Evolutionary conservation across 2,888 invertebrate species (phyloP).

Genomic region (Neelides folsomi): DNA sequence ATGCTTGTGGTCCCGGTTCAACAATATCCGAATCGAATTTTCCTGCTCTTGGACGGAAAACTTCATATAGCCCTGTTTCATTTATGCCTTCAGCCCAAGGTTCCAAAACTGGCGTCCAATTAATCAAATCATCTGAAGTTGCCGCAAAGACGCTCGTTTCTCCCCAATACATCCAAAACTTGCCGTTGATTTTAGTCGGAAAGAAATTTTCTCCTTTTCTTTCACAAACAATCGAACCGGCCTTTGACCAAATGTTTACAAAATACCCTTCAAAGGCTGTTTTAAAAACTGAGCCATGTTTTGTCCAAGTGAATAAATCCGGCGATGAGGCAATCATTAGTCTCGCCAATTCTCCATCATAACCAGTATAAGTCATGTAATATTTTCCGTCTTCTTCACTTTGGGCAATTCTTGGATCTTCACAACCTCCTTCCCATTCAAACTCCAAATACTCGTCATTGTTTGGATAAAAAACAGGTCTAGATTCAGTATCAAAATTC

Average conservation of each 20-base stretch:
- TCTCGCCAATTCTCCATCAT: no score
- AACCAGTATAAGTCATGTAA: no score
- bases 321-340: no score
- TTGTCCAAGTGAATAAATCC: no score
- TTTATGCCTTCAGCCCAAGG: constrained; percentile 5
- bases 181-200: constrained; percentile 16
- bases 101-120: constrained; percentile 19
- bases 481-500: no score
- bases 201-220: constrained; percentile 8
- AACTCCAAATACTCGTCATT: not conserved
- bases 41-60: constrained; percentile 12
- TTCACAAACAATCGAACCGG: constrained; percentile 15
- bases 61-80: not conserved
- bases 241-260: constrained; percentile 16
- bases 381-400: no score
- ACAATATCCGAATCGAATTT: constrained; percentile 19
- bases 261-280: constrained; percentile 4
- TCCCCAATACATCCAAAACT: constrained; percentile 29
- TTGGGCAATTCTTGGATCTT: no score
- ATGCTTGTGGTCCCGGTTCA: constrained; percentile 19
- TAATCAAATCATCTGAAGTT: constrained; percentile 17
- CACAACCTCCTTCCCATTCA: no score
- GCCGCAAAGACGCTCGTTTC: constrained; percentile 23
- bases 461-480: no score
- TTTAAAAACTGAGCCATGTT: no score